Conservation (phyloP, 2,888 invertebrate genomes). For the Onchidella celtica region DNA sequence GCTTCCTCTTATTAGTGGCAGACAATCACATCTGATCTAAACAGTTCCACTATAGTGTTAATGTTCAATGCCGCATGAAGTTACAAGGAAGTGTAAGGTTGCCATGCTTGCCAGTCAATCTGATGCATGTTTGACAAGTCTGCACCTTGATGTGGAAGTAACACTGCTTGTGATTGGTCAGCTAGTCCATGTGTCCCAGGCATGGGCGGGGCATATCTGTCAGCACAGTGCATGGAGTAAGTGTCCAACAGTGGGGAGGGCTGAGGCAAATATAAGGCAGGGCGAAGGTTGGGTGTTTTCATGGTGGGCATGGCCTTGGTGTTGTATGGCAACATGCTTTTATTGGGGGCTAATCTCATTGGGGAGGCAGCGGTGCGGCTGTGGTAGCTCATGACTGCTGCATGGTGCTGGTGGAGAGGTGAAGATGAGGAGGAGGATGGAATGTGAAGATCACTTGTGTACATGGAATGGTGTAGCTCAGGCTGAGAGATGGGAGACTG, state of each 20-base stretch:
- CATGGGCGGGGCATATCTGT: neutral
- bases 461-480: slow-evolving; percentile 10
- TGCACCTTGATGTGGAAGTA: slow-evolving; percentile 7
- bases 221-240: slow-evolving; percentile 17
- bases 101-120: slow-evolving; percentile 32
- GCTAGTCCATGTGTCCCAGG: slow-evolving; percentile 10
- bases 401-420: neutral
- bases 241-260: slow-evolving; percentile 12
- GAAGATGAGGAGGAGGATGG: neutral
- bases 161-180: slow-evolving; percentile 20
- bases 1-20: too few species aligned
- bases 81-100: slow-evolving; percentile 3
- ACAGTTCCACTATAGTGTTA: too few species aligned
- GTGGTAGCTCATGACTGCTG: neutral
- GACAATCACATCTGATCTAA: too few species aligned
- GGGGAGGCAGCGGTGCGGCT: neutral
- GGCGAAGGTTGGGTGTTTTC: neutral
- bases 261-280: neutral
- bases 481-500: neutral
- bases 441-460: slow-evolving; percentile 1
- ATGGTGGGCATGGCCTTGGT: neutral
- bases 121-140: slow-evolving; percentile 29
- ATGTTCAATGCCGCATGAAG: too few species aligned
- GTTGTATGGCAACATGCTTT: neutral
- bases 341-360: neutral